Percentiles rank a stretch among this genome's conserved stretches.
Conservation (phyloP, 2,113 vertebrate species). For the Aptenodytes forsteri region DNA sequence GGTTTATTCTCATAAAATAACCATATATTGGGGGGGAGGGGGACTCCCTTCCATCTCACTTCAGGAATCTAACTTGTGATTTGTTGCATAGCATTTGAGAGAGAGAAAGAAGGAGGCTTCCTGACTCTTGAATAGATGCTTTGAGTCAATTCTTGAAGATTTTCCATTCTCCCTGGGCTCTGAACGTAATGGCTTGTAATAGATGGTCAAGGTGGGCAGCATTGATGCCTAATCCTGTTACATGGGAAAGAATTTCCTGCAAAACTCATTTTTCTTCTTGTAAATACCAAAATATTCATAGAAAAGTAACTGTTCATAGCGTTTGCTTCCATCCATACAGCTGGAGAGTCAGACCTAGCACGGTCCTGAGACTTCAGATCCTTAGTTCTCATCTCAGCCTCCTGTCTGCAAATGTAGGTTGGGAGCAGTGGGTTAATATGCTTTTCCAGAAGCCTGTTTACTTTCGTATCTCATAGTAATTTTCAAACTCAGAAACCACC, state of each 20-base stretch:
- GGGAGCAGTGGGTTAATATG: not conserved
- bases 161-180: not conserved
- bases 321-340: not conserved
- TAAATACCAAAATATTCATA: not conserved
- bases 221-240: not conserved
- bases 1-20: not conserved
- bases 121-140: not conserved
- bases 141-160: not conserved
- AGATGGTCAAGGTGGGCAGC: not conserved
- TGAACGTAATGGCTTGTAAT: not conserved
- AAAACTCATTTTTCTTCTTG: not conserved
- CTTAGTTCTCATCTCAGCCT: not conserved
- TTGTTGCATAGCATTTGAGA: not conserved
- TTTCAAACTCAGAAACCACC: not conserved
- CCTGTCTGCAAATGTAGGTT: not conserved
- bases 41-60: not conserved
- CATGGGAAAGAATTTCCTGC: not conserved
- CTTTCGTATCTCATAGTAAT: not conserved
- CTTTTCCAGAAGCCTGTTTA: not conserved
- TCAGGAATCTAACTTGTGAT: not conserved
- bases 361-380: not conserved
- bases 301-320: not conserved
- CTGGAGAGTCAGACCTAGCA: not conserved
- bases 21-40: fast-evolving
- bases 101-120: not conserved